Base-by-base conservation (phyloP, 2,113 vertebrate species). In the Poeciliopsis turrubarensis region DNA sequence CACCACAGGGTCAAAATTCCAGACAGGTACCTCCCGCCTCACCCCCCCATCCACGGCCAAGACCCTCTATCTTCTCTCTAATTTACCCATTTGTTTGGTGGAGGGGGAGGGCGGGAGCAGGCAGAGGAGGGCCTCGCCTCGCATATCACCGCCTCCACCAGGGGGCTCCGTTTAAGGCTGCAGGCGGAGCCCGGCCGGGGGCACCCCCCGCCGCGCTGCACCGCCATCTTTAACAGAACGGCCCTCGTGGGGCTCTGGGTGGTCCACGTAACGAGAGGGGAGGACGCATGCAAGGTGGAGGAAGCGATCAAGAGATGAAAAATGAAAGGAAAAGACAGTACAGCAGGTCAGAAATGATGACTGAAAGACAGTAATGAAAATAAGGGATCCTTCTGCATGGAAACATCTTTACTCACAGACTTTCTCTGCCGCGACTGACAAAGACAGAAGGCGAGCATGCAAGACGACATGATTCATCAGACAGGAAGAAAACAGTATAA, bases 171-270 rank as follows among this genome's bases (percentile, higher is more conserved):
- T 92, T 95, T 92, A 93, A 94, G 86, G 92, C 94, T 94, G 89
- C 94, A 96, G 89, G 95, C 95, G 86, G 96, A 95, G 90, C 87
- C 86, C 79, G 94, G 92, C 88, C 95, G 91, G 91, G 93, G 91
- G 85, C 91, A 87, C 80, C 82, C 95, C 93, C 89, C 90, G 65
- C 89, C 89, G 67, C 95, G 95, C 92, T 95, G 95, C 90, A 90
- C 87, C 79, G 95, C 95, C 94, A 96, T 95, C 94, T 97, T 97
- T 96, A 95, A 95, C 89, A 96, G 78, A 77, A 86, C 91, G 77
- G 95, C 93, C 74, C 94, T 91, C 34, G 94, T 94, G 75, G 95
- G 93, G 93, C 93, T 96, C 95, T 97, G 94, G 88, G 86, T 75
- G 83, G 30, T 11, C 11, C 65, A 34, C 32, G 34, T 86, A 85